phyloP scores from a whole-genome alignment of 2,888 invertebrate genomes.

The Omphaloscelis lunosa region DNA sequence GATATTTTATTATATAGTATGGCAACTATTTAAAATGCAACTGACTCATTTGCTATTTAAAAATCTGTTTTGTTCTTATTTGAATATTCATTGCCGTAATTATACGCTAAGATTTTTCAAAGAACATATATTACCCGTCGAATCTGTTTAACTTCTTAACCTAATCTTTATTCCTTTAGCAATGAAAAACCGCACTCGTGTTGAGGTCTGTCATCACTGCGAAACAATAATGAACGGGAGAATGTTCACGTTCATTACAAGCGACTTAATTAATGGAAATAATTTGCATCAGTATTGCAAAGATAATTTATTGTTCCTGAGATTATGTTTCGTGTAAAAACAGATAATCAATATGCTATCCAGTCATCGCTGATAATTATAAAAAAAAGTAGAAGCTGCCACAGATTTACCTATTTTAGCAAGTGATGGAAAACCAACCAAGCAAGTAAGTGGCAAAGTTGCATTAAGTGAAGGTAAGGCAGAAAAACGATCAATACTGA shows the following conservation, averaged over 20 bases:
- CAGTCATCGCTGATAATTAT: constrained; percentile 11
- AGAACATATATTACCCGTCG: constrained; percentile 20
- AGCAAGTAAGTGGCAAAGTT: constrained; percentile 1
- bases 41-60: constrained; percentile 16
- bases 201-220: constrained; percentile 58
- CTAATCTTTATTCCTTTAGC: constrained; percentile 35
- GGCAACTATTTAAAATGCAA: constrained; percentile 34
- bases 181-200: constrained; percentile 44
- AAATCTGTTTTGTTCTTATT: constrained; percentile 5
- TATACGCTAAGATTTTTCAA: not conserved
- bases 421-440: not conserved
- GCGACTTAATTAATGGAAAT: constrained; percentile 50
- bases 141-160: constrained; percentile 27
- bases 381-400: not conserved
- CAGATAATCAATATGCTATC: constrained; percentile 16
- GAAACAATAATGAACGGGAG: constrained; percentile 50
- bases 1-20: not conserved
- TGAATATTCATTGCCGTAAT: constrained; percentile 32
- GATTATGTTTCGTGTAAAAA: constrained; percentile 17
- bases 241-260: constrained; percentile 48
- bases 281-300: constrained; percentile 32
- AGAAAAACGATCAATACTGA: constrained; percentile 14
- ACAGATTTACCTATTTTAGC: not conserved
- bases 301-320: constrained; percentile 36
- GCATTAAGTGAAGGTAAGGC: constrained; percentile 12